phyloP scores from a whole-genome alignment of 2,113 vertebrate species.

The Pteropus alecto region DNA sequence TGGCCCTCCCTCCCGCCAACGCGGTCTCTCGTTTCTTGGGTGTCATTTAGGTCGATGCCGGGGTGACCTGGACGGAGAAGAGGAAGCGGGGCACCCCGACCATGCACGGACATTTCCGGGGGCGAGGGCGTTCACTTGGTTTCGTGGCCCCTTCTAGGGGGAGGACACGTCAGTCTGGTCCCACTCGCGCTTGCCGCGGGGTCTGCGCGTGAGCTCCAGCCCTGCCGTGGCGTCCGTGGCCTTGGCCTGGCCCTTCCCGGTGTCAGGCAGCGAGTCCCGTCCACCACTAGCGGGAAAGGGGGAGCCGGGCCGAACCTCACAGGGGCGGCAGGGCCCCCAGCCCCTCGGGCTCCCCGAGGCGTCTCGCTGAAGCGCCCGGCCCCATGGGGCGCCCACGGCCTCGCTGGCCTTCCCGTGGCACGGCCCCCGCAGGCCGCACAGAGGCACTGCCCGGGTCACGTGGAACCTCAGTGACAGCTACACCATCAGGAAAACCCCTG shows the following conservation, averaged over 20 bases:
- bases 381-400: not conserved
- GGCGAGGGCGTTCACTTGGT: too few species aligned
- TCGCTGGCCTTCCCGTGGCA: not conserved
- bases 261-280: too few species aligned
- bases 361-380: not conserved
- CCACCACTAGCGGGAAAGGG: too few species aligned
- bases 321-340: too few species aligned
- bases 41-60: not conserved
- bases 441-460: not conserved
- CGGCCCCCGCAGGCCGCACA: not conserved
- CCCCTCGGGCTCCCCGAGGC: not conserved
- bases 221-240: too few species aligned
- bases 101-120: not conserved
- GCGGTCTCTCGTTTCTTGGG: not conserved
- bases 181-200: too few species aligned
- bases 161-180: accelerated
- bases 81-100: not conserved
- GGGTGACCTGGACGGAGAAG: not conserved
- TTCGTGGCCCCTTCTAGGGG: too few species aligned
- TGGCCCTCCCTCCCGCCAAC: not conserved
- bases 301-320: not conserved
- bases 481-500: not conserved
- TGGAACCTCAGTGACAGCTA: not conserved
- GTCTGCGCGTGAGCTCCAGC: too few species aligned
- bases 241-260: too few species aligned